Percentiles rank a stretch among this genome's conserved stretches.
Conservation (phyloP, 1,140 invertebrate species). For the Drosophila bipectinata region DNA sequence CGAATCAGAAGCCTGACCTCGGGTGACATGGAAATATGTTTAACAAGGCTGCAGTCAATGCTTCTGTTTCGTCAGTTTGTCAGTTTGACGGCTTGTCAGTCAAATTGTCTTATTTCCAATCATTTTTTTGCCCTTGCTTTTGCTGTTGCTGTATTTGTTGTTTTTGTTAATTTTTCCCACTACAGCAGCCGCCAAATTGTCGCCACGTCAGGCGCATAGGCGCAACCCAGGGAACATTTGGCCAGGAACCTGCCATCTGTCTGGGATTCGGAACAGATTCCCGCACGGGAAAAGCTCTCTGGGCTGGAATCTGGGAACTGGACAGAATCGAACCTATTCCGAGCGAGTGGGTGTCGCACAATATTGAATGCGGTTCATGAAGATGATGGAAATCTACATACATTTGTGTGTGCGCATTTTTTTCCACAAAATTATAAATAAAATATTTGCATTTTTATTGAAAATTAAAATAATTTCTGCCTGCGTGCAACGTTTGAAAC, state of each 20-base stretch:
- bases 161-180: conserved; percentile 20
- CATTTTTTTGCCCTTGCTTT: neutral
- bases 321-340: conserved; percentile 29
- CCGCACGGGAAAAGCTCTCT: conserved; percentile 13
- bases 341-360: conserved; percentile 2
- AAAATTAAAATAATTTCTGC: conserved; percentile 64
- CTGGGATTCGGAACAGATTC: neutral
- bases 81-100: conserved; percentile 53
- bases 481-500: conserved; percentile 22
- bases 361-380: conserved; percentile 27
- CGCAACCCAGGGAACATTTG: conserved; percentile 31
- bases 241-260: neutral
- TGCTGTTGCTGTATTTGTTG: neutral
- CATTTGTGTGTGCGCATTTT: conserved; percentile 21
- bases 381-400: conserved; percentile 34
- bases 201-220: conserved; percentile 18
- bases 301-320: conserved; percentile 1
- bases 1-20: conserved; percentile 33
- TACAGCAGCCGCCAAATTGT: conserved; percentile 56
- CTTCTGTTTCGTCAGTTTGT: conserved; percentile 58
- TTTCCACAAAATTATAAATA: conserved; percentile 60
- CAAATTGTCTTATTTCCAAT: conserved; percentile 22
- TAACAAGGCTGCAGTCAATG: conserved; percentile 54
- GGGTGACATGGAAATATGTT: conserved; percentile 50
- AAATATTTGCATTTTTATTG: conserved; percentile 67